A percentile compares a stretch with the other conserved stretches of the same genome.
Evolutionary conservation across 1,140 invertebrate genomes (phyloP).

Genomic region (Daktulosphaira vitifoliae): DNA sequence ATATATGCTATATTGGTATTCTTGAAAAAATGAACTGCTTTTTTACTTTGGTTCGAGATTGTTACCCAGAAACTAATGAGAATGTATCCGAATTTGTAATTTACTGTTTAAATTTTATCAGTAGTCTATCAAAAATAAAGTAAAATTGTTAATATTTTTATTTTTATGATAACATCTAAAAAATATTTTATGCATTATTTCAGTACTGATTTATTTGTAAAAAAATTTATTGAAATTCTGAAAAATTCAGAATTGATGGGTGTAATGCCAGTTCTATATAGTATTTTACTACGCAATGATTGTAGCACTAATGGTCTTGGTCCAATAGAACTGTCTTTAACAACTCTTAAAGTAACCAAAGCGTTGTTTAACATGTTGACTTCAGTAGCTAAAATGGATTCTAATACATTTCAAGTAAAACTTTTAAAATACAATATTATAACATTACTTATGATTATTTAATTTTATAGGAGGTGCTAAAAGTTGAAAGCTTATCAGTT

Average conservation of each 20-base stretch:
- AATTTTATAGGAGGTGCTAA: constrained; percentile 62
- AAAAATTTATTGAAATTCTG: constrained; percentile 18
- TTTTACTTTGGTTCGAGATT: constrained; percentile 15
- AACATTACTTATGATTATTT: too few species aligned
- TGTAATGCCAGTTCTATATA: constrained; percentile 22
- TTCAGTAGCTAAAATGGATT: constrained; percentile 22
- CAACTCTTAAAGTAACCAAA: constrained; percentile 17
- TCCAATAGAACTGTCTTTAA: constrained; percentile 7
- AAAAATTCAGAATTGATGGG: constrained; percentile 13
- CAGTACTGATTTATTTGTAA: background rate
- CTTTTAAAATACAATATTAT: too few species aligned
- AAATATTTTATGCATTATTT: background rate
- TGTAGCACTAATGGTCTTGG: constrained; percentile 21
- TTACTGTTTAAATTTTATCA: constrained; percentile 18
- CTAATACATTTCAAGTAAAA: constrained; percentile 29
- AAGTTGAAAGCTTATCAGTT: constrained; percentile 72
- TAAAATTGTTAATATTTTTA: background rate
- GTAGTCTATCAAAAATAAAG: constrained; percentile 22
- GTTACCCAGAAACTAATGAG: constrained; percentile 28
- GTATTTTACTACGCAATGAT: constrained; percentile 10
- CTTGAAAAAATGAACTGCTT: constrained; percentile 17
- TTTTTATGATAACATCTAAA: too few species aligned
- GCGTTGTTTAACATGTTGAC: constrained; percentile 19
- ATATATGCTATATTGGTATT: constrained; percentile 20
- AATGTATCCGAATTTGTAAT: constrained; percentile 17